These are phyloP conservation scores for Lasius platythorax DNA, from an alignment of 2,888 invertebrate genomes.

Conservation along the genomic window DNA sequence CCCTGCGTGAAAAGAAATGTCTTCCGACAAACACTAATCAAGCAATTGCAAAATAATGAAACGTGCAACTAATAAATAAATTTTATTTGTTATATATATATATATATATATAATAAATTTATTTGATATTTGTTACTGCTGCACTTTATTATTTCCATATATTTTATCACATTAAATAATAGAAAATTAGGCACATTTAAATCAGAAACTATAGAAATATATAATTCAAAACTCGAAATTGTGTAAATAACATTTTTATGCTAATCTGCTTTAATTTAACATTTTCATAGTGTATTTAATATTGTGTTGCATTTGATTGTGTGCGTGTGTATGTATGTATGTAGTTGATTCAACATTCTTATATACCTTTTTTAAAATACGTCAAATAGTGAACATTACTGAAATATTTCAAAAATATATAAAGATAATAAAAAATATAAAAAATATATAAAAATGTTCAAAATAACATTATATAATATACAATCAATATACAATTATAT, in stretches of 20 bases:
- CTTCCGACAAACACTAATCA: background rate
- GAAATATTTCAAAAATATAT: no score
- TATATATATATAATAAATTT: background rate
- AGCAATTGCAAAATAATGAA: background rate
- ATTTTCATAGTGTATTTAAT: constrained; percentile 5
- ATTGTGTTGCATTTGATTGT: background rate
- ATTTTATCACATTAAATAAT: background rate
- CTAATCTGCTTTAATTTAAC: background rate
- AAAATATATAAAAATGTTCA: no score
- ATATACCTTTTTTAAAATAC: background rate
- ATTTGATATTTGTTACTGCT: background rate
- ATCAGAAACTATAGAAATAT: background rate
- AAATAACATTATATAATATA: no score
- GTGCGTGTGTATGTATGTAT: no score
- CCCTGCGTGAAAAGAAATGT: background rate
- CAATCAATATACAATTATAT: no score
- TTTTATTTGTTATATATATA: no score
- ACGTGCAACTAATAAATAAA: background rate
- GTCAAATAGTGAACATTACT: no score
- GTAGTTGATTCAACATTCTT: background rate
- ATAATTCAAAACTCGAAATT: background rate
- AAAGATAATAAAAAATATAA: no score
- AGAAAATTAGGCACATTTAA: background rate
- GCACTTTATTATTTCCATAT: constrained; percentile 2
- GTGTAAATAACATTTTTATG: background rate